Percentiles rank a stretch among this genome's conserved stretches.
These are phyloP conservation scores for Dolomedes plantarius DNA, from an alignment of 2,888 invertebrate genomes.

Conservation along the genomic window DNA sequence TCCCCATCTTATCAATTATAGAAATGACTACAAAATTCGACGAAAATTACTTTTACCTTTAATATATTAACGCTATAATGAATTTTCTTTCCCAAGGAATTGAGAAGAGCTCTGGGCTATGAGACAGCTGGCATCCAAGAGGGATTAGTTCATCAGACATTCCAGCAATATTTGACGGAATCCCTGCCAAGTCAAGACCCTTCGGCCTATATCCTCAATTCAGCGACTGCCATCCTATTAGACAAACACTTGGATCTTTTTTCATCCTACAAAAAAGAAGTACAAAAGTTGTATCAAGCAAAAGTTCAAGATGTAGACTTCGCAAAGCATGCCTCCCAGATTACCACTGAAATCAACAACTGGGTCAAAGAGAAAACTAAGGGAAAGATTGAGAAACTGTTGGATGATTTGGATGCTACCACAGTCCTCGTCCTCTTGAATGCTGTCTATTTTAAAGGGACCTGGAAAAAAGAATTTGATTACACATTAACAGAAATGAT, in stretches of 20 bases:
- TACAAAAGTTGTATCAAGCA: constrained; percentile 47
- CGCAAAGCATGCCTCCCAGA: background rate
- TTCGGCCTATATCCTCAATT: constrained; percentile 25
- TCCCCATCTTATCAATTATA: too few species aligned
- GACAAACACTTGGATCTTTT: constrained; percentile 77
- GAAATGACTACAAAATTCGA: too few species aligned
- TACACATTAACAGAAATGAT: constrained; percentile 73
- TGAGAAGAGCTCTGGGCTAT: background rate
- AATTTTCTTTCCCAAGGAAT: too few species aligned
- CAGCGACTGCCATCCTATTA: constrained; percentile 86
- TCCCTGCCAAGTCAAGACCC: background rate
- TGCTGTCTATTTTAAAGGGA: constrained; percentile 79
- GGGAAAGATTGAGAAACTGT: constrained; percentile 56
- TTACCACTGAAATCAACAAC: constrained; percentile 50
- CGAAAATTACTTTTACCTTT: too few species aligned
- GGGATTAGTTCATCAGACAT: constrained; percentile 21
- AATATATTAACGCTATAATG: too few species aligned
- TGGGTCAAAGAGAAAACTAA: constrained; percentile 69
- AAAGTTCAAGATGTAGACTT: constrained; percentile 59
- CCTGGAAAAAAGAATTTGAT: constrained; percentile 77
- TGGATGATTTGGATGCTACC: constrained; percentile 47
- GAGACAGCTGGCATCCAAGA: background rate
- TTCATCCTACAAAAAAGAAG: constrained; percentile 16
- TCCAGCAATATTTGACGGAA: constrained; percentile 1
- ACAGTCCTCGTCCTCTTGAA: constrained; percentile 78